Conservation (phyloP, 2,888 invertebrate species). For the Acrocera orbiculus region DNA sequence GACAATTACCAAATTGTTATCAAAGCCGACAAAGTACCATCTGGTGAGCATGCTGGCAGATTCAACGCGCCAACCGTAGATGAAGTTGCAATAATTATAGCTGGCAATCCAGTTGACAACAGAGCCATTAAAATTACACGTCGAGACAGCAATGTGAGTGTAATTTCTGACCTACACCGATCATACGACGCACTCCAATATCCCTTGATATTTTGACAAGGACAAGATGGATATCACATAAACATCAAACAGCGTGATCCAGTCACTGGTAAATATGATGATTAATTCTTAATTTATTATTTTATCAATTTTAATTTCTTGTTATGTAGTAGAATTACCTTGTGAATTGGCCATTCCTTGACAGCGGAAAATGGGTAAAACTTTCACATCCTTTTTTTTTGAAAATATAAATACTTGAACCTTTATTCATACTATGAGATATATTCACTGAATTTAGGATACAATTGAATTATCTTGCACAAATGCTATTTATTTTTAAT, state of each 20-base stretch:
- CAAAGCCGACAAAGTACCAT: slow-evolving; percentile 17
- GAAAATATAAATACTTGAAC: too few species aligned
- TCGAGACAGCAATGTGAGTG: slow-evolving; percentile 6
- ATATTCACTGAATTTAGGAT: too few species aligned
- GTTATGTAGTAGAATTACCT: too few species aligned
- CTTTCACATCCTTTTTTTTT: too few species aligned
- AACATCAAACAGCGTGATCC: slow-evolving; percentile 8
- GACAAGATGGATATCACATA: slow-evolving; percentile 14
- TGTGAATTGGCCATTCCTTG: too few species aligned
- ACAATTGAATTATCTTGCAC: too few species aligned
- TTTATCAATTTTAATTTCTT: slow-evolving; percentile 2
- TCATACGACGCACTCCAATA: slow-evolving; percentile 16
- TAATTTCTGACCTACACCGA: too few species aligned
- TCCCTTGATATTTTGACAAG: slow-evolving; percentile 16
- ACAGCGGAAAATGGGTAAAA: too few species aligned
- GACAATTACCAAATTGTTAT: too few species aligned
- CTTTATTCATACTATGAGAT: too few species aligned
- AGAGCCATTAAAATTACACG: slow-evolving; percentile 1
- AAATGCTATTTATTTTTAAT: too few species aligned
- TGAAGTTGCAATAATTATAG: slow-evolving; percentile 11
- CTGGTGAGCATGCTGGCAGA: slow-evolving; percentile 9
- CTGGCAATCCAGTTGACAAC: slow-evolving; percentile 6
- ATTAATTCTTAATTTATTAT: background rate
- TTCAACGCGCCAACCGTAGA: slow-evolving; percentile 9
- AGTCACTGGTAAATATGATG: background rate